Evolutionary conservation across 2,113 vertebrate species (phyloP).

Genomic region (Dromiciops gliroides): DNA sequence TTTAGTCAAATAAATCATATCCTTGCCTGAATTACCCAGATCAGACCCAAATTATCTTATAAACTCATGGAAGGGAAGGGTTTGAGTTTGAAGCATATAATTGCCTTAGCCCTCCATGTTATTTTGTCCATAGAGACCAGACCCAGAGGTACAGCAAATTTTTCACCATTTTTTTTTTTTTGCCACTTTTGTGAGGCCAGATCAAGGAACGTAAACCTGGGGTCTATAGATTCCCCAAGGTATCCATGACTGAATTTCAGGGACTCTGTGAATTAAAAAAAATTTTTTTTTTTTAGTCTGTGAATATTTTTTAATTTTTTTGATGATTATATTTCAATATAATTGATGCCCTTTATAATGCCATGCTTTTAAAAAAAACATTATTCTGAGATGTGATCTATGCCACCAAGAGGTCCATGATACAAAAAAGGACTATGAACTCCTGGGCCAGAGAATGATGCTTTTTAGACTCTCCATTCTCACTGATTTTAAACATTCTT

Average conservation of each 20-base stretch:
- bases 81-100: conserved; percentile 74
- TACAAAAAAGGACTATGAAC: neutral
- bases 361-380: neutral
- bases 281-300: too few species aligned
- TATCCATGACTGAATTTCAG: neutral
- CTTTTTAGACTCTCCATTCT: conserved; percentile 6
- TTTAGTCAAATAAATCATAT: conserved; percentile 72
- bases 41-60: conserved; percentile 73
- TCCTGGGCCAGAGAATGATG: neutral
- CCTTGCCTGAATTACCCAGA: conserved; percentile 78
- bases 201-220: neutral
- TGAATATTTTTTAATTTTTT: too few species aligned
- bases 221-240: neutral
- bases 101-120: conserved; percentile 65
- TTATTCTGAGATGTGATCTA: neutral
- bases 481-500: neutral
- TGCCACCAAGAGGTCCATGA: neutral
- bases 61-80: conserved; percentile 73
- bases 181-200: neutral
- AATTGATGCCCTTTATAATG: neutral
- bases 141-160: conserved; percentile 19
- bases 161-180: conserved; percentile 4
- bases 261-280: neutral
- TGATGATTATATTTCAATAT: neutral
- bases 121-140: conserved; percentile 13